phyloP scores from a whole-genome alignment of 2,797 vertebrate genomes.

The Coranthus polyacanthus region DNA sequence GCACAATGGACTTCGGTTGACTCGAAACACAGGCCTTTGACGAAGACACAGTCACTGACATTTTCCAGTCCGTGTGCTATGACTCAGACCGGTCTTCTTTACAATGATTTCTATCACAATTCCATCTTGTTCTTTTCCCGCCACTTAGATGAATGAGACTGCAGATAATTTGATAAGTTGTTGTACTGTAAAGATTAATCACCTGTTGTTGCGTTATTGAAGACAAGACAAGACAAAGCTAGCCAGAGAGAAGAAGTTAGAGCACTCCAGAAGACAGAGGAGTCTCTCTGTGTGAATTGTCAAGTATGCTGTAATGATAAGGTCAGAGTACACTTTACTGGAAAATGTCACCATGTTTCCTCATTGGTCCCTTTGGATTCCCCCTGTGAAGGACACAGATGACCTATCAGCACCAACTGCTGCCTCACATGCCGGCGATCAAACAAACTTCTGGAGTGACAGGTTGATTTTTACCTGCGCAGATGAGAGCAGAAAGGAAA shows the following conservation, averaged over 20 bases:
- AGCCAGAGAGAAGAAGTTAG: neutral
- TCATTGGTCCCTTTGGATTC: neutral
- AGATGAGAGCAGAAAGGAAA: no score
- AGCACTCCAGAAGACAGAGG: neutral
- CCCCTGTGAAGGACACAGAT: constrained; percentile 16
- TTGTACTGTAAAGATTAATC: constrained; percentile 4
- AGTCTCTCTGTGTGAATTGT: constrained; percentile 41
- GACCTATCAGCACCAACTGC: constrained; percentile 27
- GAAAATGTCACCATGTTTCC: constrained; percentile 50
- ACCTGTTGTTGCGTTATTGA: constrained; percentile 1
- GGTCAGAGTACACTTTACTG: constrained; percentile 42
- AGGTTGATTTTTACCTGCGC: neutral
- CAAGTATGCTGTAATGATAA: constrained; percentile 43
- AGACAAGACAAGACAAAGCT: neutral
- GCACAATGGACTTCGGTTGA: constrained; percentile 31
- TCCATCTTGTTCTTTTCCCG: neutral
- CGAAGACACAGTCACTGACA: constrained; percentile 42
- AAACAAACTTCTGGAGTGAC: neutral
- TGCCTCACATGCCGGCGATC: neutral
- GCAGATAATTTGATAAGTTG: neutral
- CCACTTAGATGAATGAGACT: neutral
- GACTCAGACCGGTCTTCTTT: constrained; percentile 30
- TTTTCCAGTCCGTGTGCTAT: constrained; percentile 36
- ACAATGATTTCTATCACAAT: neutral
- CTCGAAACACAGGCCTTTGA: constrained; percentile 12